A percentile compares a stretch with the other conserved stretches of the same genome.
These are phyloP conservation scores for Phataginus tricuspis DNA, from an alignment of 2,797 vertebrate genomes.

Conservation along the genomic window DNA sequence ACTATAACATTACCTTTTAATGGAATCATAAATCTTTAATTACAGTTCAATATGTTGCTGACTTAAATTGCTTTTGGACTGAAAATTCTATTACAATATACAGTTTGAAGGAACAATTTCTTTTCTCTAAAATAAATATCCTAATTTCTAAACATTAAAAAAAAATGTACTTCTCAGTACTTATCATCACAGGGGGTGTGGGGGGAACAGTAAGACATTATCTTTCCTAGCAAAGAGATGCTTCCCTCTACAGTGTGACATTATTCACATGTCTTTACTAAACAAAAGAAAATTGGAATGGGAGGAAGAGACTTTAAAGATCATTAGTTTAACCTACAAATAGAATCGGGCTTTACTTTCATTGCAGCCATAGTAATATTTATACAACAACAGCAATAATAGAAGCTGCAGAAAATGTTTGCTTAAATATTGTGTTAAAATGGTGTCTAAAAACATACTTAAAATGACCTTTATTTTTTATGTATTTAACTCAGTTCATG, in stretches of 20 bases:
- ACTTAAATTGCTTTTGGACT: conserved; percentile 80
- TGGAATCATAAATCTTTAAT: conserved; percentile 86
- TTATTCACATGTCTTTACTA: background rate
- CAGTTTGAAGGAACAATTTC: conserved; percentile 66
- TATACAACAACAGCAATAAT: background rate
- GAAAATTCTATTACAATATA: conserved; percentile 76
- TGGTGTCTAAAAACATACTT: background rate
- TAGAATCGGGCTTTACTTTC: background rate
- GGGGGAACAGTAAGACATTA: background rate
- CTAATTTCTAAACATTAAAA: conserved; percentile 53
- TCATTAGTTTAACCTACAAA: background rate
- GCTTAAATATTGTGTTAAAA: background rate
- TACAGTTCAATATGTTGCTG: conserved; percentile 71
- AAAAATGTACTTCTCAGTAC: background rate
- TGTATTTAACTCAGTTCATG: background rate
- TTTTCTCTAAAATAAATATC: conserved; percentile 74
- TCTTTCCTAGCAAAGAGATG: background rate
- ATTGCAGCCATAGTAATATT: background rate
- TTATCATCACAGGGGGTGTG: background rate
- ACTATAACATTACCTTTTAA: conserved; percentile 83
- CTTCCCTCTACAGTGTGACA: background rate
- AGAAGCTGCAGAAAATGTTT: background rate
- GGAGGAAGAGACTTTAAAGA: background rate
- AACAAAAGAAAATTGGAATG: background rate
- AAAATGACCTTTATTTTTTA: background rate